Evolutionary conservation across 2,113 vertebrate species (phyloP).

Genomic region (Tinamus guttatus): DNA sequence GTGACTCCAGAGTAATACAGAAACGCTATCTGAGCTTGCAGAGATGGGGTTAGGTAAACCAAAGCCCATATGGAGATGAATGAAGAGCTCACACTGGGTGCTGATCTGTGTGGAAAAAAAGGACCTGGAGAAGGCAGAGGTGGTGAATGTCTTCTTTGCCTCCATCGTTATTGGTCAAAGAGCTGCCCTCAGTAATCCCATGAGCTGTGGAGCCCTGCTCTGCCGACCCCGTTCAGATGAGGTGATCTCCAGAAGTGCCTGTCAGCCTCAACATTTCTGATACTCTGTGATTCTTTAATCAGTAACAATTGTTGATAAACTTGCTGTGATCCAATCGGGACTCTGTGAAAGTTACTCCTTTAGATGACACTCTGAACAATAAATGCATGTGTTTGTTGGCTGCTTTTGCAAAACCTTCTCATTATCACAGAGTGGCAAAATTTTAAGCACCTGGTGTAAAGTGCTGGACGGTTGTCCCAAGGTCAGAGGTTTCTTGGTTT

Average conservation of each 20-base stretch:
- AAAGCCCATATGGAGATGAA: rapidly evolving
- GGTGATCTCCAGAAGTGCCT: background rate
- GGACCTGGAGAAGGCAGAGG: background rate
- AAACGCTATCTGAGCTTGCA: background rate
- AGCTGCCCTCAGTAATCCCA: background rate
- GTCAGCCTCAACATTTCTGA: background rate
- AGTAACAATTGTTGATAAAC: background rate
- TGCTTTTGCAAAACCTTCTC: background rate
- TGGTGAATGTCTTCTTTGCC: background rate
- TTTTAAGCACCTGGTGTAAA: background rate
- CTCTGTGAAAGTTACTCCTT: background rate
- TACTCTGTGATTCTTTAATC: background rate
- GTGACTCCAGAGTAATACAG: background rate
- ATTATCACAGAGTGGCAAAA: background rate
- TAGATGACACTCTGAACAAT: background rate
- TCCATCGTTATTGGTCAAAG: background rate
- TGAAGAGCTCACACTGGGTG: too few species aligned
- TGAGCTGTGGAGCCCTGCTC: background rate
- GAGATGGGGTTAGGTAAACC: background rate
- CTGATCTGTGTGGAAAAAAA: background rate
- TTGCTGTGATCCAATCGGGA: background rate
- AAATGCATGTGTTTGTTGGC: background rate
- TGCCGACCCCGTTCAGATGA: background rate
- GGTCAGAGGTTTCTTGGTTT: background rate
- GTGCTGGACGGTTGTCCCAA: background rate